Base-by-base conservation (phyloP, 1,140 invertebrate genomes). In the Drosophila paulistorum region DNA sequence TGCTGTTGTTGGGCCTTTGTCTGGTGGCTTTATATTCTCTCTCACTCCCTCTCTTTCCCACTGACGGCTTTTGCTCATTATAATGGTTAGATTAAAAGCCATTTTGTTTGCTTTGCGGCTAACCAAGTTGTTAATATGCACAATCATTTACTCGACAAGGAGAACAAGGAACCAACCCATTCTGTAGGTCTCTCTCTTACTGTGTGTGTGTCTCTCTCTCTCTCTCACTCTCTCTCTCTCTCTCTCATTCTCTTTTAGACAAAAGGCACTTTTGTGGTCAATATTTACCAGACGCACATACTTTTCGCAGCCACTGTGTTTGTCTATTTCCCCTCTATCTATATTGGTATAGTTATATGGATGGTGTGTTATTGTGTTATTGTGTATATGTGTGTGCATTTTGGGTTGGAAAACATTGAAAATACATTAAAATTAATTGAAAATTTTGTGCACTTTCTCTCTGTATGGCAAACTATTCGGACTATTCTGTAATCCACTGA, bases 81-180 rank as follows among this genome's bases (percentile, higher is more conserved):
- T 76, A 71, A 62, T 79, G 76, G 68, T 79, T 63, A 68, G 74
- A 79, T 79, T 79, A 79, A 77, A 77, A 79, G 76, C 76, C 69
- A 77, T 69, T 79, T 65, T 74, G 74, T 77, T 77, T 79, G 74
- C 77, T 57, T 74, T 79, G 74, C 55, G 77, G 74, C 77, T 77
- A 77, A 77, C 66, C 65, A 74, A 79, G 74, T 77, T 79, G 71
- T 79, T 79, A 79, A 74, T 70, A 77, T 79, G 74, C 62, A 73
- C 41, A 77, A 79, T 77, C 65, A 79, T 79, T 77, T 77, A 77
- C 74, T 74, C 33, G 77, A 58, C 10, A 51, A 51, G 17, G 45
- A 64, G 58, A 51, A 54, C 51, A 63, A 65, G 13, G 58, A 69
- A 63, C 55, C 45, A 63, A 51, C 45, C 45, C 10, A 39, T 13